Evolutionary conservation across 2,113 vertebrate species (phyloP), one percentile per base, ranked within the genome.

Genomic region (Labeo rohita): DNA sequence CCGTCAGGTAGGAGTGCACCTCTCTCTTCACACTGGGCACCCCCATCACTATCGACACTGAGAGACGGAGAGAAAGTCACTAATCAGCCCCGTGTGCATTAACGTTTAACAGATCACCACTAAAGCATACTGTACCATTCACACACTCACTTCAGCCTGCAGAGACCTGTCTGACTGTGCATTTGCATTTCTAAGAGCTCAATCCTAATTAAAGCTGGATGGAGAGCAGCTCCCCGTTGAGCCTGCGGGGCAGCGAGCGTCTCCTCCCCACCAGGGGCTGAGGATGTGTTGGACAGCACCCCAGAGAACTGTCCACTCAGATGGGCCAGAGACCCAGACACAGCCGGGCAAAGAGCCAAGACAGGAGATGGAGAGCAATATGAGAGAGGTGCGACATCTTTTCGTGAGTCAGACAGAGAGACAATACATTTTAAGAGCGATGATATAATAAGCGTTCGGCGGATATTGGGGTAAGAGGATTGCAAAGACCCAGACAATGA

Each of bases 1-100:
- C 97, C 0, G 97, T 97, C 94, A 99, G 95, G 93, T 99, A 99
- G 10, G 97, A 98, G 89, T 99, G 98, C 52, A 98, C 98, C 92
- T 99, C 97, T 74, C 98, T 94, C 94, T 97, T 97, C 91, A 99
- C 98, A 3, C 97, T 99, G 83, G 98, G 98, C 79, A 99, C 96
- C 18, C 98, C 98, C 97, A 99, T 97, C 91, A 99, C 98, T 68
- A 99, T 95, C 2, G 98, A 99, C 88, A 99, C 98, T 99, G 93
- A 88, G 70, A 88, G 34, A 88, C 15, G 45, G 36, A 50, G 83
- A 90, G 74, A 82, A 39, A 54, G 36, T 21, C 70, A 81, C 65
- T 85, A 34, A 49, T 28, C 43, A 23, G 4, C 23, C 43, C 21
- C 1, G n/a, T 47, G 70, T 73, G 70, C 50, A 52, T 52, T 77